These are phyloP conservation scores for Cyanocitta stelleri DNA, from an alignment of 2,113 vertebrate species.

Conservation along the genomic window DNA sequence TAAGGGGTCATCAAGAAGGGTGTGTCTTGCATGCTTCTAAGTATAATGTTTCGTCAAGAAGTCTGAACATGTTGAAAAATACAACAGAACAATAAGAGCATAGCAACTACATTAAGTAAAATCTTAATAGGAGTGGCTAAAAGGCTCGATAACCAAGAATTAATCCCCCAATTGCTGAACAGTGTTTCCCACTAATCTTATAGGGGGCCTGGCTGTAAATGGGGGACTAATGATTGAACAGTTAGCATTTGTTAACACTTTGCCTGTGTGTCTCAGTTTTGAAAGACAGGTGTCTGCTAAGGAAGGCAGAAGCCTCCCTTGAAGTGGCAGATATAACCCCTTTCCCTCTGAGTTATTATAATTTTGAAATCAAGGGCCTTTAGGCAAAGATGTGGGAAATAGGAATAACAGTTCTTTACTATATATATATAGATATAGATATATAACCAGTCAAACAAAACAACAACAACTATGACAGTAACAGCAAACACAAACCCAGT, in stretches of 20 bases:
- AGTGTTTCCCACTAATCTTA: background rate
- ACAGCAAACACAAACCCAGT: too few species aligned
- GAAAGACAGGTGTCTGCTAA: too few species aligned
- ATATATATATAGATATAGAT: too few species aligned
- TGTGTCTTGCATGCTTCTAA: background rate
- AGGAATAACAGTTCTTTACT: too few species aligned
- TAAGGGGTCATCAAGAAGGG: background rate
- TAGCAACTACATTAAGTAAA: background rate
- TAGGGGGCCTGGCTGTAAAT: background rate
- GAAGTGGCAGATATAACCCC: too few species aligned
- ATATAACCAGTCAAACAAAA: too few species aligned
- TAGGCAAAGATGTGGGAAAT: too few species aligned
- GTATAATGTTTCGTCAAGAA: background rate
- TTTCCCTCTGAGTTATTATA: too few species aligned
- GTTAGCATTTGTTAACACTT: background rate
- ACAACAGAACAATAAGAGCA: background rate
- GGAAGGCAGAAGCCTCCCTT: too few species aligned
- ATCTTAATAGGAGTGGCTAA: background rate
- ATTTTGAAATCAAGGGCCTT: too few species aligned
- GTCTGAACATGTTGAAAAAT: background rate
- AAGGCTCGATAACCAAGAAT: background rate
- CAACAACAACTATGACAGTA: too few species aligned
- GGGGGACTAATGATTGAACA: background rate
- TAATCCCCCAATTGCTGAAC: background rate
- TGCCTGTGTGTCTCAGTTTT: background rate